Conservation (phyloP, 2,113 vertebrate species). For the Numida meleagris region DNA sequence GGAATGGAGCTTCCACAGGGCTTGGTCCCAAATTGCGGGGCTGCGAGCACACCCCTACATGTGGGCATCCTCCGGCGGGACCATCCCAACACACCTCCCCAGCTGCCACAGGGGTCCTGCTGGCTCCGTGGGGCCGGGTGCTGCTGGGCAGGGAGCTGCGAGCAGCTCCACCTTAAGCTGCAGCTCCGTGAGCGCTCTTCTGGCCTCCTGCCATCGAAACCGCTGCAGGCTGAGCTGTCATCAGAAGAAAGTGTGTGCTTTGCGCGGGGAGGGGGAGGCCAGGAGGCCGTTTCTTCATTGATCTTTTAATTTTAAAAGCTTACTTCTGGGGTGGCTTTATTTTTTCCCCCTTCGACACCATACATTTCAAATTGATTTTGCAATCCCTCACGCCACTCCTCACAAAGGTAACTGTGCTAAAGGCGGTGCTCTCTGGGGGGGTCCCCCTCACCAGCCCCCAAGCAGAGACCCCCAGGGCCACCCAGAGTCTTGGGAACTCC, state of each 20-base stretch:
- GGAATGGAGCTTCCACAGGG: not conserved
- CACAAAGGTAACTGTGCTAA: not conserved
- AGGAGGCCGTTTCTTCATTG: slow-evolving; percentile 50
- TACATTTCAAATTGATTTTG: slow-evolving; percentile 58
- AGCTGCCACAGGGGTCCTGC: not conserved
- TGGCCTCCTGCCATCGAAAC: slow-evolving; percentile 67
- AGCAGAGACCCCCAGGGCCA: not conserved
- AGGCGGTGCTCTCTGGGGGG: not conserved
- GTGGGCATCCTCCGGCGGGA: fast-evolving
- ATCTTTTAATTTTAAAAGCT: slow-evolving; percentile 61
- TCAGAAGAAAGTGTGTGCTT: slow-evolving; percentile 68
- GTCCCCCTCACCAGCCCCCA: not conserved
- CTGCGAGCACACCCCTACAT: fast-evolving
- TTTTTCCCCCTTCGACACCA: not conserved
- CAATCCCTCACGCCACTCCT: not conserved
- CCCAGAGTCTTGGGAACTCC: not conserved
- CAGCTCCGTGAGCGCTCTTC: slow-evolving; percentile 63
- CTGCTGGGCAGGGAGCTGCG: not conserved
- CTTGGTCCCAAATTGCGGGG: not conserved
- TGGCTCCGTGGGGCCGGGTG: not conserved
- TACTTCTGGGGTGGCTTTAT: not conserved
- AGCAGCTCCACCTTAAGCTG: slow-evolving; percentile 75
- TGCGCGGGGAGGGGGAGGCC: slow-evolving; percentile 50
- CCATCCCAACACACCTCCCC: not conserved
- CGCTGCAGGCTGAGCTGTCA: slow-evolving; percentile 66